Evolutionary conservation across 2,113 vertebrate species (phyloP).

Genomic region (Rafetus swinhoei): DNA sequence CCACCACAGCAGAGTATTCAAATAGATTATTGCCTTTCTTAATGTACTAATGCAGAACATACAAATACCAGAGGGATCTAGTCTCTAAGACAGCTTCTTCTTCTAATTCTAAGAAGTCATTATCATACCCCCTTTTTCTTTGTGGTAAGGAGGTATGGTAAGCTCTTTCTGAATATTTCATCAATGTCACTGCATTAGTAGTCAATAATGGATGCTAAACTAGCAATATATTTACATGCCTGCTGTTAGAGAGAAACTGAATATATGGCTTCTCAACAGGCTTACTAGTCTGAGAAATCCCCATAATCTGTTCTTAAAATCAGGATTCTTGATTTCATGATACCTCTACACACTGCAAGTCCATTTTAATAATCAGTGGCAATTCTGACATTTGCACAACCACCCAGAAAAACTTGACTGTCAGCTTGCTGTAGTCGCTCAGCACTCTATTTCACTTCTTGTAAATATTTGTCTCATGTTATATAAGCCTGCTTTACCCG

Average conservation of each 20-base stretch:
- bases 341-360: neutral
- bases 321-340: neutral
- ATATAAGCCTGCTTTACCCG: neutral
- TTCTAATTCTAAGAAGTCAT: neutral
- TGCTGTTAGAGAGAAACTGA: neutral
- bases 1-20: accelerated
- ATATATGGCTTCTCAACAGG: neutral
- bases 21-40: neutral
- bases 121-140: neutral
- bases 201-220: neutral
- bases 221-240: neutral
- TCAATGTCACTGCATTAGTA: neutral
- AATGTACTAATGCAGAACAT: accelerated
- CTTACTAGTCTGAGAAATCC: neutral
- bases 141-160: neutral
- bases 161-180: neutral
- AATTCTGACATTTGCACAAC: neutral
- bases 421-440: neutral
- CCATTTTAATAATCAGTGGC: accelerated
- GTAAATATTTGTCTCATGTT: neutral
- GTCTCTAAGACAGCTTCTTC: neutral
- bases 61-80: neutral
- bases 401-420: neutral
- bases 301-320: neutral
- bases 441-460: accelerated